Evolutionary conservation across 2,888 invertebrate species (phyloP), one percentile per base, ranked within the genome.

Genomic region (Pasiphila rectangulata): DNA sequence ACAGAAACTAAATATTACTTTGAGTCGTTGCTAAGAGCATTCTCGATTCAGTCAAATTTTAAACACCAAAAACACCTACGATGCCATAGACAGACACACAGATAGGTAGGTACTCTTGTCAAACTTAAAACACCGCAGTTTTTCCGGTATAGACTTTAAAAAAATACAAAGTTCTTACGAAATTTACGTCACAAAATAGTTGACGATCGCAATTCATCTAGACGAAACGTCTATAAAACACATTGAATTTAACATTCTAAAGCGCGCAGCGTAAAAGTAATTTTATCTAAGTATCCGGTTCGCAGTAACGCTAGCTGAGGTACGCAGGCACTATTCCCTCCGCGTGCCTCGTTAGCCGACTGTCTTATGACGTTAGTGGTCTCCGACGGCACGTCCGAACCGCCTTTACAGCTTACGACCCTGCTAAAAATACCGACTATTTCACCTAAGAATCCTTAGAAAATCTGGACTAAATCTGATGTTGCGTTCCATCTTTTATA

Each of bases 291-390:
- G n/a, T 3, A 19, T 4, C 7, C 5, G 9, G 23, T 29, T 17
- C n/a, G 7, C 16, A 32, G 23, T 44, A 30, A 6, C 23, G 17
- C 23, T 38, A 3, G 15, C 41, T 7, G n/a, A 27, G 27, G 13
- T 16, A 24, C 24, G 30, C 38, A 38, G 24, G 24, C 45, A 12
- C 46, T 51, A 69, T 72, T 72, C 72, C 69, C 68, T 57, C 59
- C 64, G 65, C 68, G 72, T 67, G 61, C 62, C 72, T 79, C 73
- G 77, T 82, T 79, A 81, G 74, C 56, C 61, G 54, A 44, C 69
- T 70, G 80, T 72, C 79, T 81, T 80, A 81, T 77, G 75, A 77
- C 77, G 76, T 82, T 78, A 81, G 75, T 67, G 75, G 71, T 69
- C 66, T 57, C 60, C 51, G 53, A 51, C 53, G 54, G 57, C 63